phyloP scores from a whole-genome alignment of 2,113 vertebrate genomes.

The Echinops telfairi region DNA sequence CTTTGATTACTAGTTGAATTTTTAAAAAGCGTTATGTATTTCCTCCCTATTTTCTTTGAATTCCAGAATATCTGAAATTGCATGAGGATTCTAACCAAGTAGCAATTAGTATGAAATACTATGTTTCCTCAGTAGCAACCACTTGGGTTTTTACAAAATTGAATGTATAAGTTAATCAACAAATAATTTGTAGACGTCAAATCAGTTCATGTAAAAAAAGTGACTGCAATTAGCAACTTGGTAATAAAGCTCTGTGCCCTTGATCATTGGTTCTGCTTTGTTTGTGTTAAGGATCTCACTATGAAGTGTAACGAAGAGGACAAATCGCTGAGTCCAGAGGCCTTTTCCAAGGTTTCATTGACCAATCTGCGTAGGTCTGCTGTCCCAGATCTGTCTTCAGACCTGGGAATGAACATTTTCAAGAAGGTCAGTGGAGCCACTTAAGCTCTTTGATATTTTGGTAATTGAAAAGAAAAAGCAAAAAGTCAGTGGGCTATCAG shows the following conservation, averaged over 20 bases:
- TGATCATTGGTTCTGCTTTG: conserved; percentile 40
- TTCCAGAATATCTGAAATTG: conserved; percentile 2
- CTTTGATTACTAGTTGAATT: background rate
- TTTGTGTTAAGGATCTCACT: conserved; percentile 93
- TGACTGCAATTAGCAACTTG: conserved; percentile 1
- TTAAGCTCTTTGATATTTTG: background rate
- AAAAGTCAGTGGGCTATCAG: background rate
- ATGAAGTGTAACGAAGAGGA: conserved; percentile 97
- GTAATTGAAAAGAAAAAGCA: background rate
- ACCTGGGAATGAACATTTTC: conserved; percentile 98
- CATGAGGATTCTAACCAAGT: conserved; percentile 34
- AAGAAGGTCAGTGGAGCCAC: conserved; percentile 92
- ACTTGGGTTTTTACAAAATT: conserved; percentile 54
- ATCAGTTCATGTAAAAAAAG: background rate
- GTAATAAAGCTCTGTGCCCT: background rate
- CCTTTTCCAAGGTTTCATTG: conserved; percentile 96
- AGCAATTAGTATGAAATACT: background rate
- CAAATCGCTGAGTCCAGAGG: conserved; percentile 95
- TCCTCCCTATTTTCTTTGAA: conserved; percentile 7
- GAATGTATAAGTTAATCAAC: background rate
- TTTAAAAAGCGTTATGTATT: background rate
- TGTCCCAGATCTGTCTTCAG: conserved; percentile 96
- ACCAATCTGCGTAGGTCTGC: conserved; percentile 96
- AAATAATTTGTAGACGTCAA: background rate
- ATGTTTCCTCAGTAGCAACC: background rate